These are phyloP conservation scores for Tenthredo amoena DNA, from an alignment of 2,888 invertebrate species.

Conservation along the genomic window DNA sequence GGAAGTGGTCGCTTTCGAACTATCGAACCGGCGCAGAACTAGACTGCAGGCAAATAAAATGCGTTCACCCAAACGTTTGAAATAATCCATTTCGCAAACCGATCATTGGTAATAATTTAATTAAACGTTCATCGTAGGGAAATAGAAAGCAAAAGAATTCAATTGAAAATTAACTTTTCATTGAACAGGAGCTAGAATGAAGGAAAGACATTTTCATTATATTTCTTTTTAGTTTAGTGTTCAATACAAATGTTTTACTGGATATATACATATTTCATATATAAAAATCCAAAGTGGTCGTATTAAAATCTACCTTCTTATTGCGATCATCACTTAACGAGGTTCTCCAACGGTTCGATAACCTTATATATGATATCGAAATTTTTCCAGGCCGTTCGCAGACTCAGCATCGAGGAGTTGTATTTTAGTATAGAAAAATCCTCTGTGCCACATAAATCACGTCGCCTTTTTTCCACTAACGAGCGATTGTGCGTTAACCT, in stretches of 20 bases:
- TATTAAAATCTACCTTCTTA: neutral
- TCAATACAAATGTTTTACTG: neutral
- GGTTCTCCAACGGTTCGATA: neutral
- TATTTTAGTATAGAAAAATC: neutral
- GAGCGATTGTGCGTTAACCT: slow-evolving; percentile 24
- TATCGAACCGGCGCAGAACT: neutral
- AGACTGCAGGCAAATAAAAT: neutral
- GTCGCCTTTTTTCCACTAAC: neutral
- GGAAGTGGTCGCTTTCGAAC: slow-evolving; percentile 20
- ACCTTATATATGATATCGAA: neutral
- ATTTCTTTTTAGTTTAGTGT: neutral
- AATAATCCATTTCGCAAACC: neutral
- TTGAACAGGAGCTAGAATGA: neutral
- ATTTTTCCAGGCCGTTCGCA: neutral
- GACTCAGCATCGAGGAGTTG: neutral
- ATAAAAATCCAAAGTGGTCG: neutral
- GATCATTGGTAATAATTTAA: neutral
- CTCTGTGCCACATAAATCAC: slow-evolving; percentile 3
- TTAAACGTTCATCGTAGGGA: neutral
- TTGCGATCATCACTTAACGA: neutral
- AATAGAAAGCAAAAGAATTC: neutral
- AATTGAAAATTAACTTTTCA: neutral
- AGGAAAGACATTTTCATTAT: neutral
- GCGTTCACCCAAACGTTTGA: neutral
- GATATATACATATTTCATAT: neutral